Conservation (phyloP, 2,113 vertebrate genomes). For the Alectura lathami region DNA sequence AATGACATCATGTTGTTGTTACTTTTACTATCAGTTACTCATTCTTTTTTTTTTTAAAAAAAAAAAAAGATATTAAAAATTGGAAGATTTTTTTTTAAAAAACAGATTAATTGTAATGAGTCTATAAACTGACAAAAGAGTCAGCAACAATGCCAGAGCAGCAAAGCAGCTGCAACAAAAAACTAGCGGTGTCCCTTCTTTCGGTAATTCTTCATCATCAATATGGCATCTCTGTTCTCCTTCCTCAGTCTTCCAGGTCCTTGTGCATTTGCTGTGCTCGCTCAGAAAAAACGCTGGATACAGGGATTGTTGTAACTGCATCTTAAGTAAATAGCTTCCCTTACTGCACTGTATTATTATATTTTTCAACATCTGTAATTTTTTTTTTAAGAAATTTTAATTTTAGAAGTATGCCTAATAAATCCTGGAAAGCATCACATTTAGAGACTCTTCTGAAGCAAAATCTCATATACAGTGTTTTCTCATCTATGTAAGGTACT, state of each 20-base stretch:
- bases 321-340: conserved; percentile 48
- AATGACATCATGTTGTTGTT: conserved; percentile 63
- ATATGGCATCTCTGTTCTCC: conserved; percentile 59
- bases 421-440: conserved; percentile 44
- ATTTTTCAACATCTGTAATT: conserved; percentile 45
- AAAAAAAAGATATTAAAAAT: conserved; percentile 54
- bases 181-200: conserved; percentile 29
- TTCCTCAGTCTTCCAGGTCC: neutral
- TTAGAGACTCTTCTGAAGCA: conserved; percentile 56
- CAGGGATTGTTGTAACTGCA: neutral
- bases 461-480: conserved; percentile 70
- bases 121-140: conserved; percentile 61
- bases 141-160: neutral
- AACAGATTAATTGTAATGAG: conserved; percentile 68
- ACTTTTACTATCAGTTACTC: conserved; percentile 64
- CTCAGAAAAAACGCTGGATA: neutral
- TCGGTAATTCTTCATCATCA: conserved; percentile 18
- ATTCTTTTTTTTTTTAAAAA: neutral
- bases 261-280: neutral
- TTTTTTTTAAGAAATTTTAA: conserved; percentile 43
- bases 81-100: conserved; percentile 68
- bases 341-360: neutral
- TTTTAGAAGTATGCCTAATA: conserved; percentile 56
- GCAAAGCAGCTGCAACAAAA: neutral
- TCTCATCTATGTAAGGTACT: conserved; percentile 82